Percentiles rank a stretch among this genome's conserved stretches.
phyloP scores from a whole-genome alignment of 2,888 invertebrate genomes.

The Helobdella robusta region DNA sequence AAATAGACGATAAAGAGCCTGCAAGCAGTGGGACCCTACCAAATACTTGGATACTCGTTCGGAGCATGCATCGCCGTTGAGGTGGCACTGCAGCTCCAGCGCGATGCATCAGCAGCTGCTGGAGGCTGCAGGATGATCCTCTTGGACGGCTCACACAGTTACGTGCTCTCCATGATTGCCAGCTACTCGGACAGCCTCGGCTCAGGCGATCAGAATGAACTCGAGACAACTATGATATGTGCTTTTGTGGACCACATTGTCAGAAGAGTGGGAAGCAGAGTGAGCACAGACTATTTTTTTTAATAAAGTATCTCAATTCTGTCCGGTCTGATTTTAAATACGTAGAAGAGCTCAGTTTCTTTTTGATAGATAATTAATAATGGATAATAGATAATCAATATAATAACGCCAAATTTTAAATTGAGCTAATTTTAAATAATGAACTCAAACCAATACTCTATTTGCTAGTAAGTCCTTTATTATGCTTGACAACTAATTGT shows the following conservation, averaged over 20 bases:
- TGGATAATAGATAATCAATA: too few relatives aligned
- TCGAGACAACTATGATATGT: conserved; percentile 41
- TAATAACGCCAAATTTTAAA: neutral
- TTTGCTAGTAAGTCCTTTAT: neutral
- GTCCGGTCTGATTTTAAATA: neutral
- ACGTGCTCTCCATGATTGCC: conserved; percentile 50
- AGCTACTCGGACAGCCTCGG: conserved; percentile 38
- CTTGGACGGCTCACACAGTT: conserved; percentile 66
- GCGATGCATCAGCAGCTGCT: conserved; percentile 30
- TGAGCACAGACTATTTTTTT: too few relatives aligned
- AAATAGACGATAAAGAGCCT: conserved; percentile 9
- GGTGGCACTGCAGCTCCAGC: conserved; percentile 69
- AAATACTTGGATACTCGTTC: conserved; percentile 85
- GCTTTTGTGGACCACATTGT: conserved; percentile 43
- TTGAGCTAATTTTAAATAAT: neutral
- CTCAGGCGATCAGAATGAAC: conserved; percentile 36
- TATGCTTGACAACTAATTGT: too few relatives aligned
- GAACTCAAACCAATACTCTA: neutral
- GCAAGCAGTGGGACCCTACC: conserved; percentile 74
- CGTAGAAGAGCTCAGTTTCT: too few relatives aligned
- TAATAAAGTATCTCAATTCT: neutral
- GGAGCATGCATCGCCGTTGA: conserved; percentile 89
- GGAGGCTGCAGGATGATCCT: conserved; percentile 58
- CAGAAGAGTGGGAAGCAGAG: conserved; percentile 37
- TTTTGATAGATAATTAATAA: too few relatives aligned